Evolutionary conservation across 2,888 invertebrate species (phyloP), one percentile per base, ranked within the genome.

Genomic region (Meganola albula): DNA sequence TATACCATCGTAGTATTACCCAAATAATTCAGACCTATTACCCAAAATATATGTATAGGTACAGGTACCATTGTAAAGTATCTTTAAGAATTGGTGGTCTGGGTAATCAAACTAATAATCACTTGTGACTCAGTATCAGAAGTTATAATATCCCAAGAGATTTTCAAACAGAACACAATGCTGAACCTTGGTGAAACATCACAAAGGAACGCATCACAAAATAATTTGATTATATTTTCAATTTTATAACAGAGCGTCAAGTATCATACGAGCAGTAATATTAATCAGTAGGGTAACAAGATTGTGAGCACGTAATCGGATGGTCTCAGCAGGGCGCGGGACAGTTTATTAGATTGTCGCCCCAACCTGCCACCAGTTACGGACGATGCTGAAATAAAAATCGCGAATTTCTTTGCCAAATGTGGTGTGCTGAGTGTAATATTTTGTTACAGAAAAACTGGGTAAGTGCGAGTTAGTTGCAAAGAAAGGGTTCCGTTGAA

Each of bases 271-370:
- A 70, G 66, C 71, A 68, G 69, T 74, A 69, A 68, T 78, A 79
- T 80, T 83, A 80, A 84, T 84, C 82, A 82, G 79, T 73, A 76
- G 76, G 76, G 82, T 83, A 84, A 83, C 83, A 69, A 77, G 78
- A 74, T 83, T 83, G 69, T 54, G 59, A 60, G 61, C 63, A 63
- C 67, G 71, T 80, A 79, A 80, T 74, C 75, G 79, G 77, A 76
- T 69, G 61, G 74, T 72, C 80, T 64, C 82, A 68, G 77, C 77
- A 73, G 82, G 82, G 72, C 43, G 70, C 69, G 65, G 75, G 70
- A 61, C 74, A 68, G 55, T 70, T 80, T 80, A 83, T 84, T 84
- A 80, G 78, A 83, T 84, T 82, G 77, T 71, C 76, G 60, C 80
- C 80, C 79, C 74, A 78, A 79, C 80, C 77, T 78, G 78, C 59